These are phyloP conservation scores for Borostomias antarcticus DNA, from an alignment of 2,797 vertebrate genomes.

Conservation along the genomic window DNA sequence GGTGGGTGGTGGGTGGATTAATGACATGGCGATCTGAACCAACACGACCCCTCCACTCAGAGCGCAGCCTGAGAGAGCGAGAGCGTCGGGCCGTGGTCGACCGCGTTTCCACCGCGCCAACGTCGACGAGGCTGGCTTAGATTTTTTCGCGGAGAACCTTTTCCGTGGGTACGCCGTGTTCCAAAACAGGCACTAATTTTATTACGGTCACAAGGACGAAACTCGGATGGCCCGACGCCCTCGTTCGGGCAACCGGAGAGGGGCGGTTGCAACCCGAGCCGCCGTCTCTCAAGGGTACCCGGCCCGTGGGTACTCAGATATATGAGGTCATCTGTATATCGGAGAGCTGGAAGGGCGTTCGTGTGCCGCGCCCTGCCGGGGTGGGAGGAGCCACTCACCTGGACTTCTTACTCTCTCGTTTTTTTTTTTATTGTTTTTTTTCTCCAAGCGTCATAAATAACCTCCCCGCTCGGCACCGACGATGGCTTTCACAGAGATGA, in stretches of 20 bases:
- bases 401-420: conserved; percentile 53
- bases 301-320: not conserved
- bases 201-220: conserved; percentile 52
- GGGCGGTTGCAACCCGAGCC: not conserved
- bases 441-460: conserved; percentile 60
- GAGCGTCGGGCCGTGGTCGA: too few species aligned
- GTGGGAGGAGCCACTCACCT: too few species aligned
- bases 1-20: conserved; percentile 54
- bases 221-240: conserved; percentile 49
- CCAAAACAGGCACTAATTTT: conserved; percentile 53
- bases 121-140: too few species aligned
- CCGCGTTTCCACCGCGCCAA: too few species aligned
- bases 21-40: conserved; percentile 70
- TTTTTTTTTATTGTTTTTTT: conserved; percentile 17
- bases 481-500: conserved; percentile 70
- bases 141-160: too few species aligned
- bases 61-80: conserved; percentile 60
- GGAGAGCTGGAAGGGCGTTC: conserved; percentile 32
- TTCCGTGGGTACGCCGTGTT: conserved; percentile 41
- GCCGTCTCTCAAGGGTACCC: conserved; percentile 7
- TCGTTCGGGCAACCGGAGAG: conserved; percentile 59
- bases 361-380: not conserved
- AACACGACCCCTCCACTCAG: conserved; percentile 64
- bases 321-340: conserved; percentile 11
- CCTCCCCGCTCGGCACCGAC: conserved; percentile 43